Evolutionary conservation across 2,888 invertebrate genomes (phyloP).

Genomic region (Acrobasis consociella): DNA sequence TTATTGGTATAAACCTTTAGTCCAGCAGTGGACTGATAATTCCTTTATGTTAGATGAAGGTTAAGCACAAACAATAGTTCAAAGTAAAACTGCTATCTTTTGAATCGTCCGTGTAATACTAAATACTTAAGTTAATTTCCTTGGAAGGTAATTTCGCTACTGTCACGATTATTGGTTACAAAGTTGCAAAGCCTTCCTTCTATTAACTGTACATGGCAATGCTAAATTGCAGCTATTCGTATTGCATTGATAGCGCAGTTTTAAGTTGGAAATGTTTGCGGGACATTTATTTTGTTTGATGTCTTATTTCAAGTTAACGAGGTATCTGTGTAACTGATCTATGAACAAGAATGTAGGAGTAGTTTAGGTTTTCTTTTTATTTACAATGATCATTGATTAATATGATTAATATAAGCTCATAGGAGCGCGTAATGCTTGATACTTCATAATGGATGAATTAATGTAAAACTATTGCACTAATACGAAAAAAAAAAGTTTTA

Average conservation of each 20-base stretch:
- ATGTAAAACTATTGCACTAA: too few relatives aligned
- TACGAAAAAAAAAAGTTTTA: too few relatives aligned
- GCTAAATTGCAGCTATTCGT: conserved; percentile 59
- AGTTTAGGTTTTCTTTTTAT: too few relatives aligned
- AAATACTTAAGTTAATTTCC: conserved; percentile 7
- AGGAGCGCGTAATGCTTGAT: too few relatives aligned
- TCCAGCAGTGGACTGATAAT: too few relatives aligned
- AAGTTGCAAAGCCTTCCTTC: conserved; percentile 34
- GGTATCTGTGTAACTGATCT: background rate
- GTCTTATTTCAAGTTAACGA: conserved; percentile 14
- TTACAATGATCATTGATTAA: too few relatives aligned
- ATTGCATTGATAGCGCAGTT: conserved; percentile 51
- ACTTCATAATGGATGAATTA: too few relatives aligned
- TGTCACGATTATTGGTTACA: conserved; percentile 29
- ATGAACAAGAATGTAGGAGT: too few relatives aligned
- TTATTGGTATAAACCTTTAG: too few relatives aligned
- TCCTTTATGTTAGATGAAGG: too few relatives aligned
- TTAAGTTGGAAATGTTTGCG: conserved; percentile 45
- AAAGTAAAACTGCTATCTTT: too few relatives aligned
- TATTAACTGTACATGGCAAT: conserved; percentile 52
- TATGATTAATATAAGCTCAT: too few relatives aligned
- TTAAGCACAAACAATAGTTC: background rate
- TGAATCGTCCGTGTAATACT: background rate
- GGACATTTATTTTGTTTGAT: conserved; percentile 35
- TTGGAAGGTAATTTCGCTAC: conserved; percentile 32